phyloP scores from a whole-genome alignment of 2,113 vertebrate genomes.

The Nestor notabilis region DNA sequence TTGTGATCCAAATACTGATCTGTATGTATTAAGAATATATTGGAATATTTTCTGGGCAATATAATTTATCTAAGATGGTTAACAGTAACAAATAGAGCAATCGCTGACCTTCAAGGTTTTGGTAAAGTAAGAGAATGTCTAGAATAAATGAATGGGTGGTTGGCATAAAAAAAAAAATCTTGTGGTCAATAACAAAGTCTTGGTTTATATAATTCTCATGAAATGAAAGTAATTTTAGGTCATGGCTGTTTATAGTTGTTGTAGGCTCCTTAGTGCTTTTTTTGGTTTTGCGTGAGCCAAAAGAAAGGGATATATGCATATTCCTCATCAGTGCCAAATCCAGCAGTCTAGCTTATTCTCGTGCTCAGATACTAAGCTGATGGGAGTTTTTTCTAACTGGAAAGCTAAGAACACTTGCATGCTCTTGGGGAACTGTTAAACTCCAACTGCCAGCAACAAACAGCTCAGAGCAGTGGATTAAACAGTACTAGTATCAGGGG shows the following conservation, averaged over 20 bases:
- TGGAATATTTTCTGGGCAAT: background rate
- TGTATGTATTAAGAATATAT: background rate
- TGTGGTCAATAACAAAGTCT: background rate
- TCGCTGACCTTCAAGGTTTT: background rate
- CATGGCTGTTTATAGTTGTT: background rate
- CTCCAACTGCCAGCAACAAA: background rate
- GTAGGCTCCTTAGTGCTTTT: background rate
- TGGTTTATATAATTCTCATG: background rate
- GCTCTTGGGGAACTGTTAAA: background rate
- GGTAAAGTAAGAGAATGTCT: background rate
- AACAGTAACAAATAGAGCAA: background rate
- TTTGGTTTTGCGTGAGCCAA: background rate
- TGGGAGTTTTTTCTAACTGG: background rate
- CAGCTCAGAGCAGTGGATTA: background rate
- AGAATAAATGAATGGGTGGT: background rate
- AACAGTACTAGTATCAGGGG: background rate
- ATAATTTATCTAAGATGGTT: background rate
- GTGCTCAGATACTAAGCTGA: background rate
- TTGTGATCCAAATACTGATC: background rate
- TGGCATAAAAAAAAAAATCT: background rate
- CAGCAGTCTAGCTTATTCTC: background rate
- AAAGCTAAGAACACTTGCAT: background rate
- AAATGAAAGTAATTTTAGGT: background rate
- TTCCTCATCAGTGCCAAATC: background rate
- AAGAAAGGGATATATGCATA: background rate